phyloP scores from a whole-genome alignment of 2,888 invertebrate species.

The Tanypteryx hageni region DNA sequence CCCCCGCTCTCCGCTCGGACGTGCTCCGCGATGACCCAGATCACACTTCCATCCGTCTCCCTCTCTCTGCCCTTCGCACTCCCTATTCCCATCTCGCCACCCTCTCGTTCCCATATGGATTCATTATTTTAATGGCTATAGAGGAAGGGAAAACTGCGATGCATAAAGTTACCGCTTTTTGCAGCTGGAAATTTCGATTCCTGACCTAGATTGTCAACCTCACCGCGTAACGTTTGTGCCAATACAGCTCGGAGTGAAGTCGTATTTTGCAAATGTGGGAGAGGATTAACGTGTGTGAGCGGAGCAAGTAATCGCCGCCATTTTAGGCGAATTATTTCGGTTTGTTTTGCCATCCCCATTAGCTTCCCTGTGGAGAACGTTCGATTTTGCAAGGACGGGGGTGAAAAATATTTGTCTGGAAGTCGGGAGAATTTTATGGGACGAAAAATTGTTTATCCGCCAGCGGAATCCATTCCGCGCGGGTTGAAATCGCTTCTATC shows the following conservation, averaged over 20 bases:
- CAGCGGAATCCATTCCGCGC: neutral
- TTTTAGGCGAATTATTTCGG: neutral
- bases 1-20: neutral
- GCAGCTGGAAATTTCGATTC: neutral
- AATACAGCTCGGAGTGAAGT: neutral
- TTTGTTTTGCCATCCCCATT: neutral
- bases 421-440: neutral
- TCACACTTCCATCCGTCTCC: neutral
- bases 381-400: neutral
- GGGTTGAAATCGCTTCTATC: neutral
- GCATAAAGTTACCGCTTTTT: neutral
- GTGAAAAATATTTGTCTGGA: neutral
- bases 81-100: neutral
- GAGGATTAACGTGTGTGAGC: neutral
- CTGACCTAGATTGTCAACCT: slow-evolving; percentile 21
- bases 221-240: neutral
- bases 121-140: slow-evolving; percentile 11
- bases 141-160: neutral
- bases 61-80: neutral
- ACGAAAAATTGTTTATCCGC: neutral
- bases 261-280: too few species aligned
- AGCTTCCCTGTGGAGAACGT: neutral
- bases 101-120: neutral
- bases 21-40: neutral
- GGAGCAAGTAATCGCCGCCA: neutral